Conservation (phyloP, 2,888 invertebrate species). For the Horisme vitalbata region DNA sequence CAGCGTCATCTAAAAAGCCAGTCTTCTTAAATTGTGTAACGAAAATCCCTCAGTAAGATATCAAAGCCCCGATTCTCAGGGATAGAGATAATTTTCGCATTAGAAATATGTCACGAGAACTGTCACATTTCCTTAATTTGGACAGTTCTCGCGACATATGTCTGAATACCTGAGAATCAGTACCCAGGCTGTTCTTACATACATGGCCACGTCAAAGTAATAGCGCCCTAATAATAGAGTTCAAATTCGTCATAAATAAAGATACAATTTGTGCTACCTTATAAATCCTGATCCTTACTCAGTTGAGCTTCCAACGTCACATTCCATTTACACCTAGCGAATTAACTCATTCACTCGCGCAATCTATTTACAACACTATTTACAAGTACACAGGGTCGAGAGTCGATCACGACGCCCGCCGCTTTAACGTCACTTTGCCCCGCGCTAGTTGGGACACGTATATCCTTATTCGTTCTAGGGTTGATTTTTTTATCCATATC, state of each 20-base stretch:
- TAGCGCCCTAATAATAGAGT: neutral
- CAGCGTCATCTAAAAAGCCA: too few species aligned
- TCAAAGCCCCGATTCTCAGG: too few species aligned
- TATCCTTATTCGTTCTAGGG: conserved; percentile 89
- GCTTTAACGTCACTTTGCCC: conserved; percentile 93
- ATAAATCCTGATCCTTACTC: neutral
- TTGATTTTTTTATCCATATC: conserved; percentile 95
- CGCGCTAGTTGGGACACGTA: conserved; percentile 92
- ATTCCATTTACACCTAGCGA: conserved; percentile 32
- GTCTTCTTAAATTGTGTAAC: too few species aligned
- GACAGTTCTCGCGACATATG: too few species aligned
- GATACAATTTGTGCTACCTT: neutral
- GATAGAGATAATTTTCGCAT: too few species aligned
- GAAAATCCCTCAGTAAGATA: too few species aligned
- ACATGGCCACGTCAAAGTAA: neutral
- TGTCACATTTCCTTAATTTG: too few species aligned
- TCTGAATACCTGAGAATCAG: too few species aligned
- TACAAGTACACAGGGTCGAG: conserved; percentile 29
- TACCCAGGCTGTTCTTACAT: too few species aligned
- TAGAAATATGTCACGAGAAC: too few species aligned
- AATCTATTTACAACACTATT: conserved; percentile 30
- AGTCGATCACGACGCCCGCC: conserved; percentile 87
- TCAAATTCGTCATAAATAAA: conserved; percentile 1
- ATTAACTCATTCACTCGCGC: conserved; percentile 31
- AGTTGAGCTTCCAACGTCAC: conserved; percentile 11